Evolutionary conservation across 2,113 vertebrate genomes (phyloP).

Genomic region (Patagioenas fasciata): DNA sequence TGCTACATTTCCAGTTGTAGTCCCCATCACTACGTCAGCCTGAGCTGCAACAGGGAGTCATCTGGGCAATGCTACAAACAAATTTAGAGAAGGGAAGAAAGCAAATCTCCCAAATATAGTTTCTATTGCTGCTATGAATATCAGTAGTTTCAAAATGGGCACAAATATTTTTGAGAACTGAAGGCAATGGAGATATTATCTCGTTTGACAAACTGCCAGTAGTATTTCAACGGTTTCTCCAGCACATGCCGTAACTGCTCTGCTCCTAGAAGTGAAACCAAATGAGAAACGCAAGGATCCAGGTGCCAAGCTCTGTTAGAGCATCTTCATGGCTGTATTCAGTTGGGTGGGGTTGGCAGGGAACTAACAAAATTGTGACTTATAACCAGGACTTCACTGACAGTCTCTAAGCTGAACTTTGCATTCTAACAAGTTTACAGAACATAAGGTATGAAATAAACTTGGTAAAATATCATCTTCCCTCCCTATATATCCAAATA

Average conservation of each 20-base stretch:
- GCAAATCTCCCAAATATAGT: background rate
- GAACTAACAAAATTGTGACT: background rate
- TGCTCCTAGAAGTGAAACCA: background rate
- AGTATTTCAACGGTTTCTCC: background rate
- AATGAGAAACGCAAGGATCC: background rate
- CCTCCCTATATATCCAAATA: background rate
- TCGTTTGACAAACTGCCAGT: background rate
- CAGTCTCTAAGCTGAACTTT: background rate
- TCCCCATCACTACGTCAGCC: background rate
- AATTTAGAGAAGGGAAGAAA: background rate
- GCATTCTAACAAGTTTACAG: background rate
- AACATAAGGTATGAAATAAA: background rate
- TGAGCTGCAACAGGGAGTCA: accelerated
- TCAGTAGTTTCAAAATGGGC: background rate
- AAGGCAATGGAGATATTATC: background rate
- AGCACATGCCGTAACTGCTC: background rate
- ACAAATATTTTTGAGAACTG: background rate
- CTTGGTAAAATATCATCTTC: background rate
- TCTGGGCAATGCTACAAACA: background rate
- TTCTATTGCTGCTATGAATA: background rate
- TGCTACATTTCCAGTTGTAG: background rate
- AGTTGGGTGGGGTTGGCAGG: background rate
- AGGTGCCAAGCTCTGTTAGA: background rate
- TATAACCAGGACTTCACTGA: background rate
- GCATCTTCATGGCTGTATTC: background rate